Evolutionary conservation across 2,797 vertebrate genomes (phyloP).

Genomic region (Enteromius paludinosus): DNA sequence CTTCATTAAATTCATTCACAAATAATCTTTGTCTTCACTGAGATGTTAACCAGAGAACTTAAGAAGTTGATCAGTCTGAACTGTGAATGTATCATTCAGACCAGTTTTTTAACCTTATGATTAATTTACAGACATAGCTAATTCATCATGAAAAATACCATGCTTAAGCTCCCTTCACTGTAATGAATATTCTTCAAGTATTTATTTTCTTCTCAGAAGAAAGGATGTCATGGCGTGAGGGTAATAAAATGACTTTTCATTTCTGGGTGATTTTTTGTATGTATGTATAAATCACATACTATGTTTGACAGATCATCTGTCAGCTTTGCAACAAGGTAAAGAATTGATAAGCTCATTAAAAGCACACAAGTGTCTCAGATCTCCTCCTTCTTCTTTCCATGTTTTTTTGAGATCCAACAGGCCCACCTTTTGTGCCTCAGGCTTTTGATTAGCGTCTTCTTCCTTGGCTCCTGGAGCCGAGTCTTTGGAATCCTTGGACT

Average conservation of each 20-base stretch:
- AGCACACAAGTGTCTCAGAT: constrained; percentile 12
- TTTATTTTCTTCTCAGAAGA: neutral
- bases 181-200: neutral
- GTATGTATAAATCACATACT: constrained; percentile 21
- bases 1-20: neutral
- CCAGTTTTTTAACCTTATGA: neutral
- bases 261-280: neutral
- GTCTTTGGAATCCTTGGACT: constrained; percentile 67
- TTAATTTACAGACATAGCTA: neutral
- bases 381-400: neutral
- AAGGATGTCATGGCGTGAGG: neutral
- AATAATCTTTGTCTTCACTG: neutral
- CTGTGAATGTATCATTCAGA: neutral
- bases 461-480: constrained; percentile 53
- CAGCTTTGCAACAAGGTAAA: constrained; percentile 4
- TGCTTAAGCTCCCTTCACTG: neutral
- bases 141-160: neutral
- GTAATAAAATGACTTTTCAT: neutral
- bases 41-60: neutral
- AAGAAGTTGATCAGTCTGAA: neutral
- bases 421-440: constrained; percentile 61
- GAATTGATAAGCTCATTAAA: constrained; percentile 28
- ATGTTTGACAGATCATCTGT: neutral
- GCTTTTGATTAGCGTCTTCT: constrained; percentile 45
- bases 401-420: neutral